Conservation (phyloP, 1,140 invertebrate species). For the Holcopasites calliopsidis region DNA sequence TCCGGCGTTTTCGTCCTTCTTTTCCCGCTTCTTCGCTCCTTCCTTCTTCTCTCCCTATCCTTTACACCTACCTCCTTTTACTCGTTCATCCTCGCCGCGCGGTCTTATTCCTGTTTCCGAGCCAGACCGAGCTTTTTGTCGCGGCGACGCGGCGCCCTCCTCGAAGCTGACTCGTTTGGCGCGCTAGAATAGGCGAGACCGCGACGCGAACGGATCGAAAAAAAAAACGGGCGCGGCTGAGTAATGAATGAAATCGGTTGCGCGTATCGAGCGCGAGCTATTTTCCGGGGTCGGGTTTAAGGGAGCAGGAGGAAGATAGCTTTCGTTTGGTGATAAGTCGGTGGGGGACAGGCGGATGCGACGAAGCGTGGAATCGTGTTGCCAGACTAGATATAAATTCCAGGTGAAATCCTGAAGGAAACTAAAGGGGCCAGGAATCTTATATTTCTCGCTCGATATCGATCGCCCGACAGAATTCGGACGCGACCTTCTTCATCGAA, state of each 20-base stretch:
- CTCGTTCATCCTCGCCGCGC: not conserved
- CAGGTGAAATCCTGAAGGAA: conserved; percentile 16
- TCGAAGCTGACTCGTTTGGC: not conserved
- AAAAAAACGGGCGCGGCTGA: not conserved
- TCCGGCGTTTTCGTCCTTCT: conserved; percentile 3
- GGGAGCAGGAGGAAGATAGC: too few species aligned
- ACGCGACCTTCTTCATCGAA: not conserved
- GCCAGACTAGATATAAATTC: conserved; percentile 20
- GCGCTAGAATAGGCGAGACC: conserved; percentile 20
- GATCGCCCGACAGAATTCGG: too few species aligned
- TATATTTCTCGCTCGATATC: not conserved
- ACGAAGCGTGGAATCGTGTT: conserved; percentile 8
- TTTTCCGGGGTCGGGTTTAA: not conserved
- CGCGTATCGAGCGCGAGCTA: conserved; percentile 38
- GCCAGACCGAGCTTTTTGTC: conserved; percentile 6
- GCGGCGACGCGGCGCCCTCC: not conserved
- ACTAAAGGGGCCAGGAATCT: not conserved
- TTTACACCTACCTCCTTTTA: not conserved
- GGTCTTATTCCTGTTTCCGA: not conserved
- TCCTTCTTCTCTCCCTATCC: not conserved
- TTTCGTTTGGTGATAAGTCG: conserved; percentile 3
- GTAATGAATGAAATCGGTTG: conserved; percentile 52
- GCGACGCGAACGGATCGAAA: not conserved
- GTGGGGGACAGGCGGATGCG: not conserved
- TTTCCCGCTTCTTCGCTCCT: not conserved